Percentiles rank a stretch among this genome's conserved stretches.
phyloP scores from a whole-genome alignment of 2,797 vertebrate genomes.

The Bucorvus abyssinicus region DNA sequence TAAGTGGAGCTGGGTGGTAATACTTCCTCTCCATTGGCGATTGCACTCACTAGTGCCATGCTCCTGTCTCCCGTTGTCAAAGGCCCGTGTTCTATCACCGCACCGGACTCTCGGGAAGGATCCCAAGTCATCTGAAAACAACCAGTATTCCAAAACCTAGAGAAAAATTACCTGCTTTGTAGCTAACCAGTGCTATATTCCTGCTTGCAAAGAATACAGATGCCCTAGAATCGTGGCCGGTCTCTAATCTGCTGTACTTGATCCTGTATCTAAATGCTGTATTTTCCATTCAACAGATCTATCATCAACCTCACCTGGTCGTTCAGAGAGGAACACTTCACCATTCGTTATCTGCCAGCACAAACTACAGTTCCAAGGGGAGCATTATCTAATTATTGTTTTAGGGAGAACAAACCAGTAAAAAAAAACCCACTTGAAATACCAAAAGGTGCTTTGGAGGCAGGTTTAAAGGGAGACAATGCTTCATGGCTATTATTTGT shows the following conservation, averaged over 20 bases:
- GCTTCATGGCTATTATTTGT: background rate
- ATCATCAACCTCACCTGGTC: background rate
- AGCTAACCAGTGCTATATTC: background rate
- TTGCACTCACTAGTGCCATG: background rate
- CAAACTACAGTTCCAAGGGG: background rate
- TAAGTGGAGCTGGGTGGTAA: slow-evolving; percentile 1
- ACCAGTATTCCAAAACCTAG: background rate
- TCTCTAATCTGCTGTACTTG: slow-evolving; percentile 5
- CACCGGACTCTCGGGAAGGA: background rate
- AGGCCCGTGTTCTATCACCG: background rate
- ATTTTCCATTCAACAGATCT: slow-evolving; percentile 1
- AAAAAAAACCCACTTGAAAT: background rate
- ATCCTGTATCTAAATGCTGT: background rate
- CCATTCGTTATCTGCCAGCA: background rate
- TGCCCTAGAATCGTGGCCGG: background rate
- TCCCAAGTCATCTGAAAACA: background rate
- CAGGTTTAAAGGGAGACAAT: background rate
- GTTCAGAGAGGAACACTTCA: background rate
- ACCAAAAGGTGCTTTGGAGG: background rate
- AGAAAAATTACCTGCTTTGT: background rate
- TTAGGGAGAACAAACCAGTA: background rate
- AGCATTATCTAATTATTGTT: slow-evolving; percentile 26
- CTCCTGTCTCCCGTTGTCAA: background rate
- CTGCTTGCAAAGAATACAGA: background rate
- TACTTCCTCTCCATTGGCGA: slow-evolving; percentile 16